Percentiles rank a stretch among this genome's conserved stretches.
Evolutionary conservation across 2,113 vertebrate species (phyloP).

Genomic region (Macquaria ambigua): DNA sequence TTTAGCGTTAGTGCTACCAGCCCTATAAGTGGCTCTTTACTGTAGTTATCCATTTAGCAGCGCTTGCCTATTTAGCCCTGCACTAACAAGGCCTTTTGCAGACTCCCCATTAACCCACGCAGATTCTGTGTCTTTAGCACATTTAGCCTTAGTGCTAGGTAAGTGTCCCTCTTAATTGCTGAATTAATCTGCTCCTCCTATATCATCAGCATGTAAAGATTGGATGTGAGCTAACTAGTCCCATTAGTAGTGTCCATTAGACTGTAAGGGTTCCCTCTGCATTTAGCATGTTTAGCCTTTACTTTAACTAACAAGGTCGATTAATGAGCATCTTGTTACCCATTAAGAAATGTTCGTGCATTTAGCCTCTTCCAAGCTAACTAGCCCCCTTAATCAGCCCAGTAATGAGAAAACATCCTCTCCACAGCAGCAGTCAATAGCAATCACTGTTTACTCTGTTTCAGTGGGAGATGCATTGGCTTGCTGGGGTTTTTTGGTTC

Average conservation of each 20-base stretch:
- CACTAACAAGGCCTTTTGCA: slow-evolving; percentile 54
- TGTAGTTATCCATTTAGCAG: slow-evolving; percentile 51
- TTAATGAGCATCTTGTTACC: slow-evolving; percentile 80
- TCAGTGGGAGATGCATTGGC: slow-evolving; percentile 97
- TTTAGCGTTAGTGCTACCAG: slow-evolving; percentile 32
- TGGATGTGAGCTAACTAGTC: slow-evolving; percentile 61
- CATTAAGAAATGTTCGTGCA: slow-evolving; percentile 75
- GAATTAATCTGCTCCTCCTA: slow-evolving; percentile 63
- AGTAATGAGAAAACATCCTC: slow-evolving; percentile 99
- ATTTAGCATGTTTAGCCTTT: slow-evolving; percentile 76
- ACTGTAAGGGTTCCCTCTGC: slow-evolving; percentile 46
- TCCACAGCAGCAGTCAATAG: slow-evolving; percentile 99
- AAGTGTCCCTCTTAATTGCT: slow-evolving; percentile 64
- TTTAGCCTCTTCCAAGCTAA: slow-evolving; percentile 80
- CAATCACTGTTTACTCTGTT: slow-evolving; percentile 99
- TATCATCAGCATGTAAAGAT: slow-evolving; percentile 56
- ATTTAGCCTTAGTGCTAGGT: slow-evolving; percentile 58
- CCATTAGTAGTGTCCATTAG: slow-evolving; percentile 71
- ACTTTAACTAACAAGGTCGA: slow-evolving; percentile 75
- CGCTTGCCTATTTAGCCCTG: slow-evolving; percentile 31
- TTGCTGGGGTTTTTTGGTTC: slow-evolving; percentile 55
- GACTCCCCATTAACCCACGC: slow-evolving; percentile 59
- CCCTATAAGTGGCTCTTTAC: slow-evolving; percentile 49
- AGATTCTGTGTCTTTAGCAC: slow-evolving; percentile 61
- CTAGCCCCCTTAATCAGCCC: slow-evolving; percentile 93